Percentiles rank a stretch among this genome's conserved stretches.
Evolutionary conservation across 1,140 invertebrate genomes (phyloP).

Genomic region (Heliconius melpomene): DNA sequence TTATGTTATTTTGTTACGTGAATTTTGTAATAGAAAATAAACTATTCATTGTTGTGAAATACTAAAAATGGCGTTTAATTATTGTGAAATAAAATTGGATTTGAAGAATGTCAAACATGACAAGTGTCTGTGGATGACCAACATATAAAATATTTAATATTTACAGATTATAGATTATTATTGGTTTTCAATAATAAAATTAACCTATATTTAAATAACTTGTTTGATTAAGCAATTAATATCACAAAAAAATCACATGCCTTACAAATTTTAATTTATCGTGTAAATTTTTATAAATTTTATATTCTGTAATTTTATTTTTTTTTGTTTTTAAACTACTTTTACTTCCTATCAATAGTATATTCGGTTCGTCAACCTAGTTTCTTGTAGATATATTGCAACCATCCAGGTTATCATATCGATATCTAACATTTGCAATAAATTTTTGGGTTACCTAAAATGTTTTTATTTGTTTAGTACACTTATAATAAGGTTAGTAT

Average conservation of each 20-base stretch:
- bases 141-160: neutral
- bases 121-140: neutral
- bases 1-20: slow-evolving; percentile 20
- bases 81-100: neutral
- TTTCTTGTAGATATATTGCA: slow-evolving; percentile 20
- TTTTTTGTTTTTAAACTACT: slow-evolving; percentile 12
- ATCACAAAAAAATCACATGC: neutral
- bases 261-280: neutral
- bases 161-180: neutral
- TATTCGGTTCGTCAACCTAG: slow-evolving; percentile 17
- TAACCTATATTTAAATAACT: neutral
- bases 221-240: neutral
- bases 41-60: slow-evolving; percentile 9
- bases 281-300: neutral
- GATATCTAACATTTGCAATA: slow-evolving; percentile 25
- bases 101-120: neutral
- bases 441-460: slow-evolving; percentile 29
- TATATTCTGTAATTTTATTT: neutral
- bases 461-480: slow-evolving; percentile 19
- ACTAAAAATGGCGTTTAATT: neutral
- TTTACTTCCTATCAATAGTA: slow-evolving; percentile 9
- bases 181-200: neutral
- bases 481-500: slow-evolving; percentile 40
- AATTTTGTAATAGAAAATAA: neutral
- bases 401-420: slow-evolving; percentile 24